A percentile compares a stretch with the other conserved stretches of the same genome.
Evolutionary conservation across 2,888 invertebrate species (phyloP).

Genomic region (Dorcus parallelipipedus): DNA sequence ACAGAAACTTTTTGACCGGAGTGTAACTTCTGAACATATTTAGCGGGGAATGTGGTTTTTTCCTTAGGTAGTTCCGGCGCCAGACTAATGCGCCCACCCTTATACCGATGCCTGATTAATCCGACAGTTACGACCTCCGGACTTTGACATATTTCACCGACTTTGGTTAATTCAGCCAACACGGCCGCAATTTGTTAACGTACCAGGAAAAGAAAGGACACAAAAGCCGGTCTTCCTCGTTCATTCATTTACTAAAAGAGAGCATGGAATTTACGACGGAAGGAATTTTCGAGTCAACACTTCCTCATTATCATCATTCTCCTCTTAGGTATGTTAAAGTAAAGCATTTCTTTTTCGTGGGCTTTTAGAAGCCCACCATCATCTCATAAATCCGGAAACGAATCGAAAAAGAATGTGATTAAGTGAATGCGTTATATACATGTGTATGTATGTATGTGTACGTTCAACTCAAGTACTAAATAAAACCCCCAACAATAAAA

Average conservation of each 20-base stretch:
- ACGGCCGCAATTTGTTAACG: constrained; percentile 3
- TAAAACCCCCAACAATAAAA: constrained; percentile 25
- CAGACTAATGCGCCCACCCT: constrained; percentile 15
- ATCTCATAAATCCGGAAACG: too few species aligned
- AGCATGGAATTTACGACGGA: background rate
- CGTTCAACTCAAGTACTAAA: too few species aligned
- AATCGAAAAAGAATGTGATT: too few species aligned
- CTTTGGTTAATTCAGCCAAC: constrained; percentile 15
- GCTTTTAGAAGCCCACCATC: too few species aligned
- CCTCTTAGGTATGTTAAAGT: too few species aligned
- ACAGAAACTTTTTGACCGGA: too few species aligned
- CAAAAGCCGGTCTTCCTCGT: background rate
- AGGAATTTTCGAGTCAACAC: too few species aligned
- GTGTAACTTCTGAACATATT: too few species aligned
- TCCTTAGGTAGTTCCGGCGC: constrained; percentile 13
- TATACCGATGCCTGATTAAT: constrained; percentile 18
- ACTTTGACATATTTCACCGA: constrained; percentile 16
- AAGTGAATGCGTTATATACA: too few species aligned
- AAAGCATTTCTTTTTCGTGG: too few species aligned
- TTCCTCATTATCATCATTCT: too few species aligned
- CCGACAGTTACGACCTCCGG: constrained; percentile 12
- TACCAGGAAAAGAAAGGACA: background rate
- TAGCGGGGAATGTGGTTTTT: background rate
- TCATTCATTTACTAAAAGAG: background rate
- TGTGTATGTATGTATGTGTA: too few species aligned